A percentile compares a stretch with the other conserved stretches of the same genome.
phyloP scores from a whole-genome alignment of 2,888 invertebrate species.

The Notodonta dromedarius region DNA sequence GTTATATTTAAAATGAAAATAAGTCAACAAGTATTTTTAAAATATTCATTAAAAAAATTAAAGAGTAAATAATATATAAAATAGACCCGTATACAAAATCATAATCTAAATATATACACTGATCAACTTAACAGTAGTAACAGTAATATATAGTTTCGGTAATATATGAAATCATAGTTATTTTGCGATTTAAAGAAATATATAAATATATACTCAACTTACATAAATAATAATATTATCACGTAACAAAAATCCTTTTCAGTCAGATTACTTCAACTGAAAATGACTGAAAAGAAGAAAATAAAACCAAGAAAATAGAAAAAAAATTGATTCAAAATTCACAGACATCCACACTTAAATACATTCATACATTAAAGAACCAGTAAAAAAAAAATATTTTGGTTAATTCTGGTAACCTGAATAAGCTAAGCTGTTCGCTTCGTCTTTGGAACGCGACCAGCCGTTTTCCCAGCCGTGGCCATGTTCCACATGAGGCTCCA shows the following conservation, averaged over 20 bases:
- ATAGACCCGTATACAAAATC: conserved; percentile 24
- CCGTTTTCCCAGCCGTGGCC: conserved; percentile 68
- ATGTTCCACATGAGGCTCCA: conserved; percentile 64
- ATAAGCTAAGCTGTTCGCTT: conserved; percentile 71
- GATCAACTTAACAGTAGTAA: too few relatives aligned
- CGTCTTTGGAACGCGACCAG: conserved; percentile 73
- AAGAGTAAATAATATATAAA: conserved; percentile 9
- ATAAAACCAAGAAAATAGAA: conserved; percentile 33
- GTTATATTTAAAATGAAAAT: conserved; percentile 11
- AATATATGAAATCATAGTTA: too few relatives aligned
- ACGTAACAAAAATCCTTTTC: conserved; percentile 61
- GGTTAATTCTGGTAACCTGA: conserved; percentile 67
- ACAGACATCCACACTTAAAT: conserved; percentile 51
- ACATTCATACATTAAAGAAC: conserved; percentile 46
- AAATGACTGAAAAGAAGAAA: conserved; percentile 69
- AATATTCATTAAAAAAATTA: too few relatives aligned
- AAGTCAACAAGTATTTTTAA: neutral
- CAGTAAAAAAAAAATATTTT: conserved; percentile 38
- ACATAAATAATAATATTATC: conserved; percentile 38
- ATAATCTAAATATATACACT: neutral
- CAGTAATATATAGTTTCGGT: too few relatives aligned
- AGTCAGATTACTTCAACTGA: conserved; percentile 59
- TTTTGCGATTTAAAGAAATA: neutral
- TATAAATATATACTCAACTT: conserved; percentile 26
- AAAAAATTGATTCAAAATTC: conserved; percentile 4